Evolutionary conservation across 1,140 invertebrate species (phyloP), one percentile per base, ranked within the genome.

Genomic region (Cephus cinctus): DNA sequence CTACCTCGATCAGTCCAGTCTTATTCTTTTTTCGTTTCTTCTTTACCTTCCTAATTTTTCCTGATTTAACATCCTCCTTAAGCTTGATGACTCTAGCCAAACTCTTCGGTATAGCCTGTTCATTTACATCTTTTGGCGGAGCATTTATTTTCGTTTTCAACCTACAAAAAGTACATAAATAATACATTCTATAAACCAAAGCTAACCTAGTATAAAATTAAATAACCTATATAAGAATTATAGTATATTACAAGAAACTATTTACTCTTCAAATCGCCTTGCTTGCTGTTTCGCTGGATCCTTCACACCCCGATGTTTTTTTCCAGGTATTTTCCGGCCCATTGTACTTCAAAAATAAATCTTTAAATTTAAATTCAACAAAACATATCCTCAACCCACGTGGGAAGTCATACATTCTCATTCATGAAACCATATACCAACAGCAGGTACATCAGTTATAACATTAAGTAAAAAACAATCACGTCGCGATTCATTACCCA

Each of bases 271-370:
- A 16, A 82, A 60, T 50, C 84, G 75, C 57, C 73, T 76, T 19
- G 78, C 80, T 55, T 75, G 75, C 65, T 88, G 86, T 59, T 82
- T 79, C 35, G 81, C 63, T 3, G 84, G 84, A 77, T 88, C 85
- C 68, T 85, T 86, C 4, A 87, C 78, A 41, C 84, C 84, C 45
- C 78, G 73, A 57, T 88, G 86, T 71, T 86, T 87, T 61, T 83
- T 83, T 12, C 82, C 84, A 14, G 85, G 84, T 60, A 88, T 88
- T 81, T 87, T 88, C 27, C 85, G 73, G 16, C 85, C 85, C 86
- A 88, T 87, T 59, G n/a, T n/a, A n/a, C n/a, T 60, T 58, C 20
- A 40, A 23, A 41, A 19, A 75, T 1, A 30, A 12, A 30, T 11
- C 8, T 36, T 1, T n/a, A 11, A 36, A 36, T 36, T 9, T 9